Evolutionary conservation across 2,113 vertebrate species (phyloP).

Genomic region (Coryphaenoides rupestris): DNA sequence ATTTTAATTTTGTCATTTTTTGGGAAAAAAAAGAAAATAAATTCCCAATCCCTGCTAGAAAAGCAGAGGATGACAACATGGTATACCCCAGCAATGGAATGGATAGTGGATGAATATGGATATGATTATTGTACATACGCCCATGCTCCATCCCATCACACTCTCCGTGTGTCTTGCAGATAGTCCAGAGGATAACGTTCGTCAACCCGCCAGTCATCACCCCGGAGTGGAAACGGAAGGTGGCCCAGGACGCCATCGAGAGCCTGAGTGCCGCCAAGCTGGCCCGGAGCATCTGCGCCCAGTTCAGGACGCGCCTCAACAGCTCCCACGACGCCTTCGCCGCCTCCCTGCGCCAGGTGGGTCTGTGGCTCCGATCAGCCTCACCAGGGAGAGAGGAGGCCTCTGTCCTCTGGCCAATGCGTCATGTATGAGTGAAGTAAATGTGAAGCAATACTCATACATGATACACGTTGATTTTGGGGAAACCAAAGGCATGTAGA

Average conservation of each 20-base stretch:
- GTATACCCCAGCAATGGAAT: background rate
- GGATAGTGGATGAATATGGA: background rate
- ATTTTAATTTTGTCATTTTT: too few species aligned
- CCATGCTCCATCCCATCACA: background rate
- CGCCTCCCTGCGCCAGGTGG: slow-evolving; percentile 90
- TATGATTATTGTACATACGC: too few species aligned
- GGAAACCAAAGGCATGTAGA: too few species aligned
- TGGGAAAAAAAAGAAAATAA: too few species aligned
- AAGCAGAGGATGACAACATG: too few species aligned
- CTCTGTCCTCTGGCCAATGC: too few species aligned
- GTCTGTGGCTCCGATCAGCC: background rate
- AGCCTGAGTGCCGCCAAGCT: slow-evolving; percentile 95
- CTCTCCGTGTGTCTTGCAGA: slow-evolving; percentile 63
- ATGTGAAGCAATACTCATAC: too few species aligned
- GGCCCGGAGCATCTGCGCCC: slow-evolving; percentile 96
- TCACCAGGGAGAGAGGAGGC: too few species aligned
- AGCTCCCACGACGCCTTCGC: slow-evolving; percentile 96
- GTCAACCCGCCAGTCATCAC: slow-evolving; percentile 91
- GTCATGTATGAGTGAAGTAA: too few species aligned
- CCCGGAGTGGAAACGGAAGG: slow-evolving; percentile 93
- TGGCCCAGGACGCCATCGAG: slow-evolving; percentile 97
- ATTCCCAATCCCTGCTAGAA: too few species aligned
- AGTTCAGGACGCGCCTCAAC: slow-evolving; percentile 92
- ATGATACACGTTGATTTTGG: too few species aligned
- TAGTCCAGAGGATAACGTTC: slow-evolving; percentile 91